Evolutionary conservation across 37 sponge, comb jelly and placozoan genomes (phyloP).

Genomic region (Hexactinellida sp.): DNA sequence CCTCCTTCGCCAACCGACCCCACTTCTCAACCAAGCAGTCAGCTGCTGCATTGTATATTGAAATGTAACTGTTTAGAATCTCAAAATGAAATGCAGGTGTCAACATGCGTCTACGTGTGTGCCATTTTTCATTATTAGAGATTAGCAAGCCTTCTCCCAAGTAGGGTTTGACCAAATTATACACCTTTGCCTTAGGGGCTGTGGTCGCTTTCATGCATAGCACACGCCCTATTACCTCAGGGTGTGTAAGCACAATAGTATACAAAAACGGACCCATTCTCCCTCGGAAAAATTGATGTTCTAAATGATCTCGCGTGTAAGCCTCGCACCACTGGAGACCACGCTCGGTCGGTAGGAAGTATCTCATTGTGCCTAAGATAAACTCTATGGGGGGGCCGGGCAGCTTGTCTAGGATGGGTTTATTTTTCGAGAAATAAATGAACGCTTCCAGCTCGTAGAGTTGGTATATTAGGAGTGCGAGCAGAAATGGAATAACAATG

Average conservation of each 20-base stretch:
- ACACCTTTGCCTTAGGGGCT: background rate
- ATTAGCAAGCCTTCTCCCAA: too few relatives aligned
- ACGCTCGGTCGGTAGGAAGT: background rate
- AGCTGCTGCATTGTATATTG: slow-evolving; percentile 43
- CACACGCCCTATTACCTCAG: background rate
- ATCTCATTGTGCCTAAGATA: background rate
- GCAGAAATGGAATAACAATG: background rate
- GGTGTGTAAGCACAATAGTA: background rate
- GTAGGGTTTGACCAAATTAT: slow-evolving; percentile 44
- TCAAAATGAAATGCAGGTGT: slow-evolving; percentile 75
- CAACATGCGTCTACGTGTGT: slow-evolving; percentile 41
- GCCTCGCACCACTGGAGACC: background rate
- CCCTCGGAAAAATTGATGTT: background rate
- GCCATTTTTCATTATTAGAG: slow-evolving; percentile 54
- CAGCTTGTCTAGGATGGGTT: background rate
- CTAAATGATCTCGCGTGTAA: background rate
- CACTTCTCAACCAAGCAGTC: slow-evolving; percentile 19
- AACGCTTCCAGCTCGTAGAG: background rate
- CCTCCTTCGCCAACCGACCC: background rate
- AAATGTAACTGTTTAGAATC: slow-evolving; percentile 45
- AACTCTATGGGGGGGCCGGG: too few relatives aligned
- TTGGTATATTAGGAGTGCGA: background rate
- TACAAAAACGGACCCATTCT: background rate
- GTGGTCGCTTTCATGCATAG: background rate
- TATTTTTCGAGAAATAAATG: background rate